These are phyloP conservation scores for Lepetodrilus schrolli DNA, from an alignment of 2,888 invertebrate genomes.

Conservation along the genomic window DNA sequence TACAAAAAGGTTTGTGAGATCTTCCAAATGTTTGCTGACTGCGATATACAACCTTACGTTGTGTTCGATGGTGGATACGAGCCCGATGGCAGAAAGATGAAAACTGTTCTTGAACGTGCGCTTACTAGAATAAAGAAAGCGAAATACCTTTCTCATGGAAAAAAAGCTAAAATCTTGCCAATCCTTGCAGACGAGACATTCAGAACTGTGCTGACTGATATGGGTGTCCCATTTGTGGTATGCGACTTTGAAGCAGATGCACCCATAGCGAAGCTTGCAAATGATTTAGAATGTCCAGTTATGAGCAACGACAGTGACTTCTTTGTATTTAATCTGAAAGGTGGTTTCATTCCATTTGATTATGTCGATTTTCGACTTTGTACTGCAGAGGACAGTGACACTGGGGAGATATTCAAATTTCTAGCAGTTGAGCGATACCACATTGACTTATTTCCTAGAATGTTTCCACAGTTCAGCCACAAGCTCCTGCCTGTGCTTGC, in stretches of 20 bases:
- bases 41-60: slow-evolving; percentile 68
- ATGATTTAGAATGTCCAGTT: slow-evolving; percentile 87
- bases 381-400: neutral
- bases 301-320: slow-evolving; percentile 96
- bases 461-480: slow-evolving; percentile 81
- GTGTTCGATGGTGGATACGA: slow-evolving; percentile 74
- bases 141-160: slow-evolving; percentile 44
- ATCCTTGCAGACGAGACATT: slow-evolving; percentile 85
- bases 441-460: slow-evolving; percentile 82
- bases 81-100: slow-evolving; percentile 67
- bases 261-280: slow-evolving; percentile 88
- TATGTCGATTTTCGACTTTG: slow-evolving; percentile 62
- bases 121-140: slow-evolving; percentile 59
- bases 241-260: slow-evolving; percentile 93
- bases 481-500: slow-evolving; percentile 86
- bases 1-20: slow-evolving; percentile 30
- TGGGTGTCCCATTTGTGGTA: slow-evolving; percentile 82
- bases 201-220: slow-evolving; percentile 81
- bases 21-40: slow-evolving; percentile 38
- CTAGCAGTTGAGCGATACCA: slow-evolving; percentile 80
- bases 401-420: slow-evolving; percentile 39
- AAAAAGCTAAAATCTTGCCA: slow-evolving; percentile 81
- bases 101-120: slow-evolving; percentile 63
- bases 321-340: slow-evolving; percentile 86
- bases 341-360: slow-evolving; percentile 84